Percentiles rank a stretch among this genome's conserved stretches.
These are phyloP conservation scores for Leptura quadrifasciata DNA, from an alignment of 2,888 invertebrate genomes.

Conservation along the genomic window DNA sequence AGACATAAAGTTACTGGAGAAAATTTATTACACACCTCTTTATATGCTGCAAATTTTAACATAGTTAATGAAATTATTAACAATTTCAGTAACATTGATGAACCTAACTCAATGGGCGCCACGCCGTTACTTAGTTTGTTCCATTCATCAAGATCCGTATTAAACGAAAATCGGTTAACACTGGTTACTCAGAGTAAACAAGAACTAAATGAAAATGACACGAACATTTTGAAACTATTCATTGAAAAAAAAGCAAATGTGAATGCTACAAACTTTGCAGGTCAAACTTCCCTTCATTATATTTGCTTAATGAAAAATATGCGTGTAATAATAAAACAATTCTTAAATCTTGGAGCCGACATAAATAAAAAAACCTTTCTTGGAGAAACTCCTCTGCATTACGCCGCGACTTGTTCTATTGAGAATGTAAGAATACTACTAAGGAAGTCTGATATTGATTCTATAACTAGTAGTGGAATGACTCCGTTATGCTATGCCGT, in stretches of 20 bases:
- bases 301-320: background rate
- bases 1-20: background rate
- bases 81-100: background rate
- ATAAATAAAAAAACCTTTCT: background rate
- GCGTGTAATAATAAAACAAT: background rate
- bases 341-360: background rate
- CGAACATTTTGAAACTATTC: background rate
- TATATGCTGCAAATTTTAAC: background rate
- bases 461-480: background rate
- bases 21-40: background rate
- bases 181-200: background rate
- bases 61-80: background rate
- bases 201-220: background rate
- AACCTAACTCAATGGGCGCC: background rate
- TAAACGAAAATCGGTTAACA: no score
- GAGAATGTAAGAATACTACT: constrained; percentile 2
- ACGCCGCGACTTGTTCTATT: background rate
- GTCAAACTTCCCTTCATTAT: background rate
- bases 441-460: background rate
- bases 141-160: background rate
- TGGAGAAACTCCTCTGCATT: background rate
- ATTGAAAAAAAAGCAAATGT: background rate
- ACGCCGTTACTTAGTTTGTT: background rate
- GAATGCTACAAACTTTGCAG: background rate
- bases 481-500: background rate